phyloP scores from a whole-genome alignment of 2,797 vertebrate genomes.

The Pristis pectinata region DNA sequence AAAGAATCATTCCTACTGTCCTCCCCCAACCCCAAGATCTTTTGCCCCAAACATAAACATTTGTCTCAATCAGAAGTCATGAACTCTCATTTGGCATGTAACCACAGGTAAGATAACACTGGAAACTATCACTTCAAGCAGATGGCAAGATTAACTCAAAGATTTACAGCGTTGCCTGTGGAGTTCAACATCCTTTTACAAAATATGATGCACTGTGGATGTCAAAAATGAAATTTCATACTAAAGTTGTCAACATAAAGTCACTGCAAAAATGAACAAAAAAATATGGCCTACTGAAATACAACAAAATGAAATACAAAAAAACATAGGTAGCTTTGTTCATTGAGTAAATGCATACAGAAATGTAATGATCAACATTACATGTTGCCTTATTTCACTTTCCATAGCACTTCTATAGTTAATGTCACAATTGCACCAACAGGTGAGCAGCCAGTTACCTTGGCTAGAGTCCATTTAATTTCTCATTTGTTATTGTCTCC shows the following conservation, averaged over 20 bases:
- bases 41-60: not conserved
- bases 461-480: not conserved
- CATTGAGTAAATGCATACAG: not conserved
- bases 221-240: not conserved
- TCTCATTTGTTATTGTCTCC: not conserved
- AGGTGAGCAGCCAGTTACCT: not conserved
- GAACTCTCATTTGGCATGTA: not conserved
- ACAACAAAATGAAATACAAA: not conserved
- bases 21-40: no score
- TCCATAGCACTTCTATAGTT: not conserved
- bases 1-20: no score
- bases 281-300: not conserved
- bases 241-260: not conserved
- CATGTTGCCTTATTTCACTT: not conserved
- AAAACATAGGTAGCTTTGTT: not conserved
- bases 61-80: not conserved
- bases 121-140: not conserved
- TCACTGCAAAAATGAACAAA: not conserved
- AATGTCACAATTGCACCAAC: not conserved
- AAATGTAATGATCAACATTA: not conserved
- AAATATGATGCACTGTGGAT: not conserved
- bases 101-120: not conserved
- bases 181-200: not conserved
- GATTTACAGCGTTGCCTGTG: not conserved
- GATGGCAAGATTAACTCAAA: not conserved